phyloP scores from a whole-genome alignment of 2,888 invertebrate species.

The Cistogaster globosa region DNA sequence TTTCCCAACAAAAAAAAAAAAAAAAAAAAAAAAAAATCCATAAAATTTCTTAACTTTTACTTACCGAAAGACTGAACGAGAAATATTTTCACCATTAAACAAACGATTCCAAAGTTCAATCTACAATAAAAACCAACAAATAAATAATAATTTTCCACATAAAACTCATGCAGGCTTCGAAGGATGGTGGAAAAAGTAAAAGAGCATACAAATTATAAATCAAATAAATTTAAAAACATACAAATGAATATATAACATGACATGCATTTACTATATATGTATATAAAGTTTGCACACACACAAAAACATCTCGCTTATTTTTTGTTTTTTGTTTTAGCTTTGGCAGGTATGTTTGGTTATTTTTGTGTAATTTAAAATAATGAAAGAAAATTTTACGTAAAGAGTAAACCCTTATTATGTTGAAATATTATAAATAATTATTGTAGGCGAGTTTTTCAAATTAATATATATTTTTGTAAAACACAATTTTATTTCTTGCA shows the following conservation, averaged over 20 bases:
- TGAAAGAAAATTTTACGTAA: no score
- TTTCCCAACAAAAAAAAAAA: constrained; percentile 1
- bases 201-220: constrained; percentile 38
- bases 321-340: neutral
- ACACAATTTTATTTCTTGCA: no score
- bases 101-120: constrained; percentile 86
- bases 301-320: no score
- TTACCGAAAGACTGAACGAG: constrained; percentile 85
- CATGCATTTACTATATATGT: neutral
- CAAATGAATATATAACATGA: neutral
- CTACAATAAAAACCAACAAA: constrained; percentile 85
- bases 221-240: constrained; percentile 58
- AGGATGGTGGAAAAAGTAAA: constrained; percentile 23
- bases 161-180: constrained; percentile 27
- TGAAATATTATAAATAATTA: no score
- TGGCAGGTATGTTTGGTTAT: neutral
- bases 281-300: neutral
- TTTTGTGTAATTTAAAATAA: no score
- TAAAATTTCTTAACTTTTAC: constrained; percentile 70
- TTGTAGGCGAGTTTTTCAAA: no score
- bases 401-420: no score
- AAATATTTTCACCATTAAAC: constrained; percentile 83
- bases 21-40: constrained; percentile 29
- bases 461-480: no score
- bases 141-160: constrained; percentile 60